Evolutionary conservation across 2,888 invertebrate species (phyloP), one percentile per base, ranked within the genome.

Genomic region (Noctua fimbriata): DNA sequence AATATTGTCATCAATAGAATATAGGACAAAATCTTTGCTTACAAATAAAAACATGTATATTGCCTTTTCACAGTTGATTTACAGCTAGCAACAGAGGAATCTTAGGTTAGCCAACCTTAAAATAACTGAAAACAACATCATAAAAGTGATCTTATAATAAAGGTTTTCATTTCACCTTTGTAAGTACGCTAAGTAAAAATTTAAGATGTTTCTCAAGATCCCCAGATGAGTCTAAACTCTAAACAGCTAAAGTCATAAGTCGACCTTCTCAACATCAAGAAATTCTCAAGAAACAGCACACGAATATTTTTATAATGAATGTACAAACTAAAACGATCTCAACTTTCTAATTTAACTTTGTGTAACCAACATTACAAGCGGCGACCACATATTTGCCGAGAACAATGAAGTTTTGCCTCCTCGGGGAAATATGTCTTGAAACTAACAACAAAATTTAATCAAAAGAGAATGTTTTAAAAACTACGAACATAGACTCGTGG

Each of bases 261-360:
- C 58, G 41, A 58, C 69, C 18, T 63, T n/a, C 18, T n/a, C 24
- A 1, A 44, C 32, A 66, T 16, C 55, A 7, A 66, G 24, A 55
- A 60, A 63, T 18, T 69, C 71, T 14, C 58, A 47, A 78, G 32
- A 69, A 73, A 76, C 65, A 67, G 74, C 41, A 69, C 47, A 82
- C 72, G 75, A 89, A 82, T 83, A 85, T 88, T 83, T 85, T 82
- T 86, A 81, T 83, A 83, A 82, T 84, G 73, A 81, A 84, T 82
- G 72, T 75, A 78, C 47, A 70, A 84, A 84, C 80, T 84, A 78
- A 78, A 82, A 78, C 73, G 81, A 77, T 82, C 82, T 83, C 81
- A 89, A 89, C 86, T 87, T 89, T 88, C 78, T 88, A 87, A 88
- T 88, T 88, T 88, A 88, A 89, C 89, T 89, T 88, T 74, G 80